Evolutionary conservation across 2,888 invertebrate species (phyloP), one percentile per base, ranked within the genome.

Genomic region (Brachyopa scutellaris): DNA sequence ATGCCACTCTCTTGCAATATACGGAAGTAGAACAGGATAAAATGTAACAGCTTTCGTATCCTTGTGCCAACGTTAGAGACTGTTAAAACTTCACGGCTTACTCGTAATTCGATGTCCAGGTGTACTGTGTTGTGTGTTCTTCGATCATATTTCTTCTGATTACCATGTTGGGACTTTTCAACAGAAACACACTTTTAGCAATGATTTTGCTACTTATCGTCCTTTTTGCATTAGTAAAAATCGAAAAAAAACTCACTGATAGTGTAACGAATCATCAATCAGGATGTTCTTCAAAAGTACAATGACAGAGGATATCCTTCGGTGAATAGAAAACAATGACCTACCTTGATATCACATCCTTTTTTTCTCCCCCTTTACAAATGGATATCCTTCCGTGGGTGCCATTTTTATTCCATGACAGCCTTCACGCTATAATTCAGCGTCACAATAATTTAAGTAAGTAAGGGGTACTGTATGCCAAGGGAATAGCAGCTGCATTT

Each of bases 341-440:
- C n/a, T n/a, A n/a, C n/a, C n/a, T n/a, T n/a, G n/a, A n/a, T n/a
- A n/a, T n/a, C n/a, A 70, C 29, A 70, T 76, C 80, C 80, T 66
- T 70, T 53, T 47, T 62, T 53, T 31, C 7, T 13, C 33, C 15
- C 38, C 26, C 26, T 3, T 23, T 26, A 45, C 17, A 13, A 11
- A 2, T n/a, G 33, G 36, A 73, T 61, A 61, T 77, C 82, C 82
- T 82, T 82, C 82, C 51, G 82, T 82, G 82, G 82, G 82, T 82
- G 82, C 82, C 82, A 82, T 82, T 82, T 82, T 77, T 82, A 82
- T 82, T 72, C 66, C 70, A 59, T 72, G 87, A 86, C 88, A 89
- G 89, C 89, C 89, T 90, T 90, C 90, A 90, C 89, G 90, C 87
- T 90, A 89, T 88, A 88, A 89, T 89, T 87, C 38, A 66, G 70